Evolutionary conservation across 1,140 invertebrate genomes (phyloP), one percentile per base, ranked within the genome.

Genomic region (Lordiphosa mommai): DNA sequence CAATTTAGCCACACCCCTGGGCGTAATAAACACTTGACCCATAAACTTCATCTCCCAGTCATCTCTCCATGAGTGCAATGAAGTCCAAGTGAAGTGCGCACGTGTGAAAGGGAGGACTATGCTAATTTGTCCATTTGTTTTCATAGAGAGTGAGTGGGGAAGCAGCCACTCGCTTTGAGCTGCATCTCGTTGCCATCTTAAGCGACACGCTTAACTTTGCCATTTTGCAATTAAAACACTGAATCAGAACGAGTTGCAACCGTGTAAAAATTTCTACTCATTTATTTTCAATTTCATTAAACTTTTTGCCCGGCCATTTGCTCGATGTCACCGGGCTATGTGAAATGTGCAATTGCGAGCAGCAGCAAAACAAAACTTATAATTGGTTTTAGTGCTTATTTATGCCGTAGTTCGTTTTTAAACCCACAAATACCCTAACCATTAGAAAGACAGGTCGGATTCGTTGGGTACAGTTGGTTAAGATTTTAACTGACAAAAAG

Each of bases 211-310:
- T 73, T 74, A 80, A 82, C 66, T 76, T 66, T 51, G 41, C 53
- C 58, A 29, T 48, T 65, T 68, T 73, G 76, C 76, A 80, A 76
- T 82, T 80, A 82, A 82, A 82, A 82, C 49, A 44, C 50, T 38
- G 52, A 70, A 61, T 50, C 51, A 36, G 29, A 44, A 36, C 9
- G 56, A 52, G 48, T 56, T 29, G 23, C 20, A 60, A 23, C 38
- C 63, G 65, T 70, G 74, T 61, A 63, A 76, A 80, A 27, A 80
- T 80, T 77, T 82, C 84, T 80, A 70, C 76, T 76, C 76, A 80
- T 80, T 80, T 80, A 80, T 80, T 80, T 80, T 84, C 76, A 80
- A 80, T 80, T 84, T 80, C 76, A 80, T 80, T 80, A 76, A 80
- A 84, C 76, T 82, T 80, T 80, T 36, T 67, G 52, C 57, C 48